Evolutionary conservation across 2,888 invertebrate genomes (phyloP).

Genomic region (Mactromeris polynyma): DNA sequence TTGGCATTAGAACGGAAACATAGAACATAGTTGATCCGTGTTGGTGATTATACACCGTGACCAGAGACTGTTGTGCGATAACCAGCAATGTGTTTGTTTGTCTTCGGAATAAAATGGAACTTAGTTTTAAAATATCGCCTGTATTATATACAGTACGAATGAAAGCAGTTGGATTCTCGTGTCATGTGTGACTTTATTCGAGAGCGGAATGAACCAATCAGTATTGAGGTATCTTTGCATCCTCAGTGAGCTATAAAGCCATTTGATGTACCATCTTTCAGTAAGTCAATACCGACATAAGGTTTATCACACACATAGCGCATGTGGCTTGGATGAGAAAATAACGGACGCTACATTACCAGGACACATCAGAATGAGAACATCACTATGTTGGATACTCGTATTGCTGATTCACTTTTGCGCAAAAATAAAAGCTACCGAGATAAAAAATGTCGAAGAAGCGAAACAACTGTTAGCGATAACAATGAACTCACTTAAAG

Average conservation of each 20-base stretch:
- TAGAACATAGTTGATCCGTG: not conserved
- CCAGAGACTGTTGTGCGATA: no score
- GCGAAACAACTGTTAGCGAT: conserved; percentile 43
- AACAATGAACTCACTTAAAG: conserved; percentile 70
- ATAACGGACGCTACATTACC: not conserved
- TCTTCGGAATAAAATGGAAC: no score
- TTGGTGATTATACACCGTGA: no score
- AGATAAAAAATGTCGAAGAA: conserved; percentile 37
- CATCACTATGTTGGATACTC: not conserved
- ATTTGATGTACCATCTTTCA: not conserved
- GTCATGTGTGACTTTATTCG: not conserved
- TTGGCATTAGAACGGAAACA: not conserved
- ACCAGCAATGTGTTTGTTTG: no score
- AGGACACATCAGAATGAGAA: not conserved
- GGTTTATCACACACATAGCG: not conserved
- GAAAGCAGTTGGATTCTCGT: not conserved
- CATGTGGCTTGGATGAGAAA: not conserved
- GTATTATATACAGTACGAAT: not conserved
- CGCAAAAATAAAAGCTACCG: not conserved
- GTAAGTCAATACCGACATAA: not conserved
- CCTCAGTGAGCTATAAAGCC: not conserved
- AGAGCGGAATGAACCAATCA: not conserved
- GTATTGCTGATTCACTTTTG: not conserved
- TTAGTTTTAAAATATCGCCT: no score
- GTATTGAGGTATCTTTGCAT: not conserved